Percentiles rank a stretch among this genome's conserved stretches.
Evolutionary conservation across 2,888 invertebrate species (phyloP).

Genomic region (Frankliniella fusca): DNA sequence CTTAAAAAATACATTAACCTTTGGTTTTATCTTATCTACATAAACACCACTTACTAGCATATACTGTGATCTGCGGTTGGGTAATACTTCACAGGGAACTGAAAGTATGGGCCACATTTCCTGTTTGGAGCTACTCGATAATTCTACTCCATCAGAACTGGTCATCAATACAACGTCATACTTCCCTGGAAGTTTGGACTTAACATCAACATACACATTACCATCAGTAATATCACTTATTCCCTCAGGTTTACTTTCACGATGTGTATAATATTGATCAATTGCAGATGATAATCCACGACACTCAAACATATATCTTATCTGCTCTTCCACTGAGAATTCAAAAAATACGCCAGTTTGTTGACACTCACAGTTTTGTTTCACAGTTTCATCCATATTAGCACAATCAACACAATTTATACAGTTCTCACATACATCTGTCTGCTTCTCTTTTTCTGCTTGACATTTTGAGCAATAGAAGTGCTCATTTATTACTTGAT

Average conservation of each 20-base stretch:
- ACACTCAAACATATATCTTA: not conserved
- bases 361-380: not conserved
- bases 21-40: not conserved
- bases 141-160: not conserved
- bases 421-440: not conserved
- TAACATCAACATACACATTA: not conserved
- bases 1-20: not conserved
- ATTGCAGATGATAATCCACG: not conserved
- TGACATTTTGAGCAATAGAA: not conserved
- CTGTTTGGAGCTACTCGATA: not conserved
- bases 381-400: not conserved
- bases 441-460: not conserved
- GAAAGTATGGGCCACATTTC: not conserved
- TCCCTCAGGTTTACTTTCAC: not conserved
- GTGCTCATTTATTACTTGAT: not conserved
- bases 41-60: not conserved
- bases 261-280: not conserved
- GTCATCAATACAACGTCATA: not conserved
- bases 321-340: not conserved
- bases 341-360: not conserved
- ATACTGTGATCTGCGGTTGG: not conserved
- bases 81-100: not conserved
- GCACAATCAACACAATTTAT: not conserved
- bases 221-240: slow-evolving; percentile 3
- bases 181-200: not conserved